Evolutionary conservation across 1,140 invertebrate genomes (phyloP).

Genomic region (Lucilia cuprina): DNA sequence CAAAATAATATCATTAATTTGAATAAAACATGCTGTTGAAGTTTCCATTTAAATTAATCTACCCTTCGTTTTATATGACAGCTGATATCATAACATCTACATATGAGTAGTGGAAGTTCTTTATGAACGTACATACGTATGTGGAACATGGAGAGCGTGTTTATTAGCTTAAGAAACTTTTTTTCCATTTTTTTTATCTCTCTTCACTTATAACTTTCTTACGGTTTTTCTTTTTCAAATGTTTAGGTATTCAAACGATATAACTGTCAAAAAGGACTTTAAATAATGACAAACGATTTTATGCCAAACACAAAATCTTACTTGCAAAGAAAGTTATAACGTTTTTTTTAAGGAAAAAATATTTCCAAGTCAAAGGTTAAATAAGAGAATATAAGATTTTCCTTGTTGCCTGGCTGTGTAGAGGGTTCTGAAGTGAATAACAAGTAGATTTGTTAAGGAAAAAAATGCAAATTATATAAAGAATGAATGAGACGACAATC

Average conservation of each 20-base stretch:
- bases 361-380: slow-evolving; percentile 29
- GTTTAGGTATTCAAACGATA: background rate
- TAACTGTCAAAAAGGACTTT: slow-evolving; percentile 31
- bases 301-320: background rate
- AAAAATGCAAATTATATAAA: slow-evolving; percentile 18
- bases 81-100: slow-evolving; percentile 17
- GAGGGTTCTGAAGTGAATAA: background rate
- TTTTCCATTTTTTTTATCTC: background rate
- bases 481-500: background rate
- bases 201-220: background rate
- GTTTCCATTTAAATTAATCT: slow-evolving; percentile 29
- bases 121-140: background rate
- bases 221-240: no score
- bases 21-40: background rate
- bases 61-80: slow-evolving; percentile 25
- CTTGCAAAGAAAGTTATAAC: background rate
- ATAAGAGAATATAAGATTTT: slow-evolving; percentile 21
- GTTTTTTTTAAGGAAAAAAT: background rate
- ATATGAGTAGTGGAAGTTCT: background rate
- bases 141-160: background rate
- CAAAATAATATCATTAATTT: background rate
- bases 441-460: slow-evolving; percentile 22
- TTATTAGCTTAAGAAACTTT: background rate
- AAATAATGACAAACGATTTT: slow-evolving; percentile 30
- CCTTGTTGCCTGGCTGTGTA: no score